These are phyloP conservation scores for Rhinoptilus africanus DNA, from an alignment of 2,113 vertebrate genomes.

Conservation along the genomic window DNA sequence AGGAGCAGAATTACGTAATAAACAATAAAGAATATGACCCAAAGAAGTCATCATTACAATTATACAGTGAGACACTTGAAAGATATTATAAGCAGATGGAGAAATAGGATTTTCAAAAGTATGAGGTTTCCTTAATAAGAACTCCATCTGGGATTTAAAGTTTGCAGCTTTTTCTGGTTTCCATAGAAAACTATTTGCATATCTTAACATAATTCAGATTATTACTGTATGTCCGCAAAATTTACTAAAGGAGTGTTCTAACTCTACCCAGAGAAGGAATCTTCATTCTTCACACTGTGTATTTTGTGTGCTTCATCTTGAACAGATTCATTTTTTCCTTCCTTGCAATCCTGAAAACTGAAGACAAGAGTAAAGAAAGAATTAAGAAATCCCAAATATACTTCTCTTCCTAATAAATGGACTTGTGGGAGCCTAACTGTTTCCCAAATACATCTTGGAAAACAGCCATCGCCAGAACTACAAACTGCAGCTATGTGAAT, in stretches of 20 bases:
- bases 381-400: neutral
- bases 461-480: neutral
- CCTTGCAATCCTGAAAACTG: neutral
- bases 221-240: neutral
- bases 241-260: neutral
- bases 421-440: neutral
- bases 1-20: neutral
- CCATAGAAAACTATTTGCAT: conserved; percentile 51
- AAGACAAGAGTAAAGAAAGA: neutral
- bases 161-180: conserved; percentile 43
- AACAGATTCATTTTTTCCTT: neutral
- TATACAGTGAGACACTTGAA: neutral
- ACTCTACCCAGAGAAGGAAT: neutral
- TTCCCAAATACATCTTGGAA: conserved; percentile 15
- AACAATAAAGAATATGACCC: neutral
- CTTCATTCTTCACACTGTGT: neutral
- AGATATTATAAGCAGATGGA: conserved; percentile 43
- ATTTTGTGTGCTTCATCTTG: neutral
- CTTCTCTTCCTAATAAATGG: neutral
- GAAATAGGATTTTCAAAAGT: conserved; percentile 32
- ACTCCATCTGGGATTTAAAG: conserved; percentile 47
- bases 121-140: conserved; percentile 49
- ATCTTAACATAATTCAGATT: conserved; percentile 37
- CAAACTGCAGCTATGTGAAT: neutral
- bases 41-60: neutral